These are phyloP conservation scores for Leptinotarsa peninsularis DNA, from an alignment of 2,888 invertebrate species.

Conservation along the genomic window DNA sequence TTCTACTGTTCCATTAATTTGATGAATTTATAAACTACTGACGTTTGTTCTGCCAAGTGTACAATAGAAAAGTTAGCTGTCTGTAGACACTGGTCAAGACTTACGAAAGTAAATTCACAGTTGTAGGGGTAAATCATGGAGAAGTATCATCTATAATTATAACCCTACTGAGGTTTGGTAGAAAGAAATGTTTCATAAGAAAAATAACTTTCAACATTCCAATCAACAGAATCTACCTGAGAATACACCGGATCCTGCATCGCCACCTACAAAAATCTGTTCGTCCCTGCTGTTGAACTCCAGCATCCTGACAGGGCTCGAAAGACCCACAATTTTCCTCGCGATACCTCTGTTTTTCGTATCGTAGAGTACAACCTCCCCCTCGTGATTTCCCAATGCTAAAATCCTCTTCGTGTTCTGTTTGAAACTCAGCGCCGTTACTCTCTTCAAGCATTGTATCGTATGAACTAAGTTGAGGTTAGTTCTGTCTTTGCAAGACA, in stretches of 20 bases:
- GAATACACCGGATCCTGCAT: neutral
- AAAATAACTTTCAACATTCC: constrained; percentile 41
- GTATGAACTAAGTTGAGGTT: constrained; percentile 57
- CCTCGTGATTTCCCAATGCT: constrained; percentile 56
- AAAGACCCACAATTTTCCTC: constrained; percentile 50
- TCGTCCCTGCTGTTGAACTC: constrained; percentile 57
- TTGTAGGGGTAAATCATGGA: too few relatives aligned
- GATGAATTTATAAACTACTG: too few relatives aligned
- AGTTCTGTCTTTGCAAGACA: constrained; percentile 54
- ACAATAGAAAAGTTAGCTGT: too few relatives aligned
- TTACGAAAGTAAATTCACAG: too few relatives aligned
- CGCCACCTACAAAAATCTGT: constrained; percentile 25
- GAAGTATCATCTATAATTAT: too few relatives aligned
- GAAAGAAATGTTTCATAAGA: too few relatives aligned
- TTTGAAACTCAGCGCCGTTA: constrained; percentile 56
- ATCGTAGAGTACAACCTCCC: constrained; percentile 60
- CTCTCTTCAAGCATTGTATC: constrained; percentile 54
- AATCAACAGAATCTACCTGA: neutral
- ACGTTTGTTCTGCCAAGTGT: too few relatives aligned
- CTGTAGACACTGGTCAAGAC: too few relatives aligned
- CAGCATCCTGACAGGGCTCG: constrained; percentile 48
- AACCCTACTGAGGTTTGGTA: too few relatives aligned
- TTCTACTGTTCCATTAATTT: too few relatives aligned
- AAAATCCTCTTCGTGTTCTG: constrained; percentile 57
- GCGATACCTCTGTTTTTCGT: constrained; percentile 56